Base-by-base conservation (phyloP, 2,113 vertebrate genomes). In the Grammomys dolichurus region DNA sequence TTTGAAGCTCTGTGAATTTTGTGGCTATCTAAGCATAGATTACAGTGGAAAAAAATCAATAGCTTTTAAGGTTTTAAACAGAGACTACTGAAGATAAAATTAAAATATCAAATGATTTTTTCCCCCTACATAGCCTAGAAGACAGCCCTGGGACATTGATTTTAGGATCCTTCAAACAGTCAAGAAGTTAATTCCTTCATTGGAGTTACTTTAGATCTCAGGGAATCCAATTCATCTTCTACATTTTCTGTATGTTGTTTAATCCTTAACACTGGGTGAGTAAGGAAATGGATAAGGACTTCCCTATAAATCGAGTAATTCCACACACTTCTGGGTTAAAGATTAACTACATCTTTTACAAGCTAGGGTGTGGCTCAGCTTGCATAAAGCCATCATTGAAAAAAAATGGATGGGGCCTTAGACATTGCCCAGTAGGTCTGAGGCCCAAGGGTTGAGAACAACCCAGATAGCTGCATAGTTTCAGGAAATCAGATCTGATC, bases 281-380 rank as follows among this genome's bases (percentile, higher is more conserved):
- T 67, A 9, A 1, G 5, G 60, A 92, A 92, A 87, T 78, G 82
- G 94, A 56, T 56, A 82, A 92, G 2, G 33, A 6, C 73, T 85
- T 93, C 56, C 70, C 58, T 75, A 14, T 28, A 91, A n/a, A 75
- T 84, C 14, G 88, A 40, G 4, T 26, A 54, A 76, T 24, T 81
- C 84, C 54, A 63, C 43, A 65, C 5, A 5, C 40, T 13, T 36
- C 54, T 65, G 58, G 82, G 31, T 97, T 96, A 92, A 87, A 89
- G 69, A 95, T 91, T 95, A 96, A 95, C 89, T 73, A 33, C 1
- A 3, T 89, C 70, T 46, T 92, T 93, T 86, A 69, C 82, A 69
- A 86, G 58, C 7, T 51, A 76, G 89, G 85, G 56, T 88, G 84
- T 75, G 91, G 26, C 87, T 77, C 3, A 40, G 26, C 43, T 93